Evolutionary conservation across 2,888 invertebrate genomes (phyloP), one percentile per base, ranked within the genome.

Genomic region (Pteria penguin): DNA sequence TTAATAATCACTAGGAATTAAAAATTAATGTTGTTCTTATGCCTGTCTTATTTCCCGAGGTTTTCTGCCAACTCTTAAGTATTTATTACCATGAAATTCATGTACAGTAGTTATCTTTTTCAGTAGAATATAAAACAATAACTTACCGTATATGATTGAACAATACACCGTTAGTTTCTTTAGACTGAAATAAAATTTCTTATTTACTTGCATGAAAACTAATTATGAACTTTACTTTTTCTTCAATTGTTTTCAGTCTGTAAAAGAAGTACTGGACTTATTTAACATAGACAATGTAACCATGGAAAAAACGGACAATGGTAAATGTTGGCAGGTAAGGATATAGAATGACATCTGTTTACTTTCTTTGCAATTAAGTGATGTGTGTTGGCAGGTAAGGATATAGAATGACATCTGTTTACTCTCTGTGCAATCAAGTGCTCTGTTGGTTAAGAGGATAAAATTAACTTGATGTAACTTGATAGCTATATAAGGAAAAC

Each of bases 281-380:
- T 72, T 62, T 52, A 29, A 36, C 2, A 63, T 76, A 5, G 72
- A 72, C 14, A 76, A 76, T 29, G 54, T 72, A 8, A 33, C 63
- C 14, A 57, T 69, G 2, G 22, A 36, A 14, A 69, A 72, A 26
- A 69, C 72, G 58, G 54, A 68, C n/a, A 76, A 65, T 54, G 63
- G 58, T 18, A 45, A 72, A 24, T 76, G 32, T 58, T 69, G 62
- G 61, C 72, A 72, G 72, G 76, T 76, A 69, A 36, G 26, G 32
- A 14, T n/a, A n/a, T n/a, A n/a, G n/a, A n/a, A n/a, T n/a, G n/a
- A n/a, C n/a, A n/a, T n/a, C n/a, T n/a, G n/a, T n/a, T n/a, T n/a
- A n/a, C n/a, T n/a, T n/a, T n/a, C n/a, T n/a, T n/a, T n/a, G n/a
- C n/a, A n/a, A n/a, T n/a, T n/a, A n/a, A 76, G 60, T 54, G 63